A percentile compares a stretch with the other conserved stretches of the same genome.
These are phyloP conservation scores for Limnephilus rhombicus DNA, from an alignment of 2,888 invertebrate species.

Conservation along the genomic window DNA sequence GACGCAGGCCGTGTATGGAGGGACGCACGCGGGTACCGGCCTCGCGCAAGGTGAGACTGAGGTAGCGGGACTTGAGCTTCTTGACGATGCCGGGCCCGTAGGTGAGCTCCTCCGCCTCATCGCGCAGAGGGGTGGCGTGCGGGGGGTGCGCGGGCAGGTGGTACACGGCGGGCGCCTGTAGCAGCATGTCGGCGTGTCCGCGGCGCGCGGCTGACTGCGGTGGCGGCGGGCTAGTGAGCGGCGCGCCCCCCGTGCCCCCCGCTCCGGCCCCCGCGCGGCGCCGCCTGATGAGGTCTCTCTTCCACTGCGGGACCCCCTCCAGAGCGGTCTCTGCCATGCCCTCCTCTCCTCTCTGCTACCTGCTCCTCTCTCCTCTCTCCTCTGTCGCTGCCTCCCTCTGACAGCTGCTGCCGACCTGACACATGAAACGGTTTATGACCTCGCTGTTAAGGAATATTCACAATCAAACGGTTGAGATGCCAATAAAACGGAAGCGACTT, in stretches of 20 bases:
- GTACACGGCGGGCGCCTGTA: conserved; percentile 67
- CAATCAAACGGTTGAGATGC: background rate
- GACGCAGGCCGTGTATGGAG: conserved; percentile 83
- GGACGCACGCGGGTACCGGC: conserved; percentile 81
- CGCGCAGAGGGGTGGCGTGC: conserved; percentile 68
- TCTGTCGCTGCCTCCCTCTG: conserved; percentile 68
- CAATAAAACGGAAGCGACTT: background rate
- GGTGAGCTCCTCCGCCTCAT: conserved; percentile 84
- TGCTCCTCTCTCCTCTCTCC: conserved; percentile 24
- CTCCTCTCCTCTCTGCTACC: conserved; percentile 46
- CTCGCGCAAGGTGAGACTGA: conserved; percentile 90
- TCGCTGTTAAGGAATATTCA: conserved; percentile 7
- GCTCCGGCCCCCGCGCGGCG: conserved; percentile 74
- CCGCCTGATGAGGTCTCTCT: conserved; percentile 89
- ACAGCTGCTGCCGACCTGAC: conserved; percentile 19
- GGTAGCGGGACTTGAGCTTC: conserved; percentile 90
- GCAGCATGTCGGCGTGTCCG: conserved; percentile 69
- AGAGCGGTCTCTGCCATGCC: conserved; percentile 68
- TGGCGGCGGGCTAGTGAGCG: conserved; percentile 55
- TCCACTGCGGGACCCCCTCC: conserved; percentile 85
- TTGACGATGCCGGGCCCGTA: conserved; percentile 96
- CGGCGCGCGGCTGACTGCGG: conserved; percentile 69
- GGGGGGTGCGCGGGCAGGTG: conserved; percentile 68
- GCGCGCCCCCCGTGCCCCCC: conserved; percentile 69
- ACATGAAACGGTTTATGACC: conserved; percentile 48